These are phyloP conservation scores for Psylliodes chrysocephalus DNA, from an alignment of 2,888 invertebrate species.

Conservation along the genomic window DNA sequence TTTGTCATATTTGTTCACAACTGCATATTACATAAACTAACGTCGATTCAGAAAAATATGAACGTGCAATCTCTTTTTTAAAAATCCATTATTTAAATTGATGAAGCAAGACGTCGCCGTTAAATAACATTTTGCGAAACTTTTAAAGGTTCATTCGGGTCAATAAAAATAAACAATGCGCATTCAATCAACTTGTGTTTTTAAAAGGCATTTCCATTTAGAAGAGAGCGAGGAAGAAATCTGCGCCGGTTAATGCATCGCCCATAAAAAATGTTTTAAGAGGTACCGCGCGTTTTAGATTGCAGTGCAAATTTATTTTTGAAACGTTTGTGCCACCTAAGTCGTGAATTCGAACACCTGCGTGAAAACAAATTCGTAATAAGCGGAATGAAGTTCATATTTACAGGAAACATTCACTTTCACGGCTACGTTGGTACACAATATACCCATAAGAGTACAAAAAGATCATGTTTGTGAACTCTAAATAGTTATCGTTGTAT, in stretches of 20 bases:
- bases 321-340: slow-evolving; percentile 9
- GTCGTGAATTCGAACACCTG: slow-evolving; percentile 5
- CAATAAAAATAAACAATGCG: slow-evolving; percentile 12
- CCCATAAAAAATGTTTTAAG: slow-evolving; percentile 9
- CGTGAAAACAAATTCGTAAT: too few species aligned
- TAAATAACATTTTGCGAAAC: slow-evolving; percentile 4
- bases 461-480: too few species aligned
- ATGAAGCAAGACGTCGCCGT: neutral
- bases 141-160: slow-evolving; percentile 11
- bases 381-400: too few species aligned
- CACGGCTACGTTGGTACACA: too few species aligned
- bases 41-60: neutral
- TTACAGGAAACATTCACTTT: too few species aligned
- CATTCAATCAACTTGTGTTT: slow-evolving; percentile 9
- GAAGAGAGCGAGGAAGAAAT: slow-evolving; percentile 6
- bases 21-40: neutral
- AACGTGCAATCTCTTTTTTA: neutral
- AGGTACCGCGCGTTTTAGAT: slow-evolving; percentile 13
- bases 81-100: slow-evolving; percentile 4
- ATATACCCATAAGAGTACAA: too few species aligned
- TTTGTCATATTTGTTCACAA: neutral
- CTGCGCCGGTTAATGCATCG: slow-evolving; percentile 10
- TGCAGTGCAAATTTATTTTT: slow-evolving; percentile 3
- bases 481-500: too few species aligned
- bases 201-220: slow-evolving; percentile 14